Evolutionary conservation across 2,113 vertebrate species (phyloP).

Genomic region (Rhinolophus ferrumequinum): DNA sequence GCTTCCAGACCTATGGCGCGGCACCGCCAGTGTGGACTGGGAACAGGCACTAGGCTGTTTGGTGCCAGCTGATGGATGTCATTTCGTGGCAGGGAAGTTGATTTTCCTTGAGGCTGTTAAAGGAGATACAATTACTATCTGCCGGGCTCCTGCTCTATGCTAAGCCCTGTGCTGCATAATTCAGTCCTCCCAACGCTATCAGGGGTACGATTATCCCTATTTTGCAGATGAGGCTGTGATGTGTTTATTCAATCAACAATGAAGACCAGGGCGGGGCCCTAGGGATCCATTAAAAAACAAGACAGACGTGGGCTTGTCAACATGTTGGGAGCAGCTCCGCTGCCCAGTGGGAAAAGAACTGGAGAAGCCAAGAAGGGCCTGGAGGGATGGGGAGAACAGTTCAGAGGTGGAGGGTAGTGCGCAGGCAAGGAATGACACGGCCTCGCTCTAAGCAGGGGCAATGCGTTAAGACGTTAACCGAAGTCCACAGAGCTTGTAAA

Average conservation of each 20-base stretch:
- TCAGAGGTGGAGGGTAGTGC: fast-evolving
- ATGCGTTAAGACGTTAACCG: background rate
- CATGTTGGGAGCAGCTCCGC: background rate
- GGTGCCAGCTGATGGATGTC: background rate
- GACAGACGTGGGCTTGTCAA: fast-evolving
- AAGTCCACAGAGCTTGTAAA: background rate
- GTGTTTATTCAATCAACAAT: background rate
- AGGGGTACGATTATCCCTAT: background rate
- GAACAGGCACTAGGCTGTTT: background rate
- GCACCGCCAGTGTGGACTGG: background rate
- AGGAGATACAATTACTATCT: background rate
- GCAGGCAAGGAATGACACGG: background rate
- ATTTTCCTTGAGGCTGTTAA: background rate
- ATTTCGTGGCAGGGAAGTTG: background rate
- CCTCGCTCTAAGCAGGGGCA: background rate
- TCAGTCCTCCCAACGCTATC: background rate
- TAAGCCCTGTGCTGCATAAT: background rate
- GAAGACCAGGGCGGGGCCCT: background rate
- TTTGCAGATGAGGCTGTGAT: background rate
- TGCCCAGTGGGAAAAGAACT: background rate
- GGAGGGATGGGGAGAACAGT: too few relatives aligned
- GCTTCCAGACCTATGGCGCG: background rate
- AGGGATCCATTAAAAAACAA: background rate
- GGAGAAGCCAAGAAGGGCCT: background rate
- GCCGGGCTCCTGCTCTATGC: background rate